Conservation (phyloP, 2,888 invertebrate species). For the Tetragnatha montana region DNA sequence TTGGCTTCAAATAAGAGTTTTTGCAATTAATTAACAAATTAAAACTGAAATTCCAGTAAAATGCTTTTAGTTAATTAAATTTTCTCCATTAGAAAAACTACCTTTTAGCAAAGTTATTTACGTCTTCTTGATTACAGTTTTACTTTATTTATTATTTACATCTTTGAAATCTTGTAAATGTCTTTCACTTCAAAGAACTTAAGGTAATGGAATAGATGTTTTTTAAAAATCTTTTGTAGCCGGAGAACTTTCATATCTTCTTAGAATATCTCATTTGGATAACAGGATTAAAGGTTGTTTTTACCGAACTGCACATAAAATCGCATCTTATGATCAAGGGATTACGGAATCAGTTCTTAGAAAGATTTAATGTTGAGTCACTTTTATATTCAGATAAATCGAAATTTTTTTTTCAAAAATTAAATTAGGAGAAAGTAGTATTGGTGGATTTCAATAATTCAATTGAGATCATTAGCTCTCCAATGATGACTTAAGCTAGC, state of each 20-base stretch:
- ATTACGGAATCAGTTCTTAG: not conserved
- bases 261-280: no score
- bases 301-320: not conserved
- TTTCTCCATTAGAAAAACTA: not conserved
- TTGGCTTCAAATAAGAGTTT: not conserved
- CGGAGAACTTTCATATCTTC: not conserved
- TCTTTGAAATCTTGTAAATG: not conserved
- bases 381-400: no score
- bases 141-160: not conserved
- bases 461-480: no score
- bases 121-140: not conserved
- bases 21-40: slow-evolving; percentile 6
- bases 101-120: not conserved
- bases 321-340: not conserved
- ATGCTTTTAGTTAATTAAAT: not conserved
- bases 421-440: no score
- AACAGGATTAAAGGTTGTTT: no score
- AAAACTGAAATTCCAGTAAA: not conserved
- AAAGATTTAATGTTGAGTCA: no score
- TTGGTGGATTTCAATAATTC: no score
- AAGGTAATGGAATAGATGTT: not conserved
- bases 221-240: not conserved
- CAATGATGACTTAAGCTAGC: no score
- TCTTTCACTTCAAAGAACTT: not conserved
- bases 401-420: no score